Percentiles rank a stretch among this genome's conserved stretches.
phyloP scores from a whole-genome alignment of 1,140 invertebrate genomes.

The Plodia interpunctella region DNA sequence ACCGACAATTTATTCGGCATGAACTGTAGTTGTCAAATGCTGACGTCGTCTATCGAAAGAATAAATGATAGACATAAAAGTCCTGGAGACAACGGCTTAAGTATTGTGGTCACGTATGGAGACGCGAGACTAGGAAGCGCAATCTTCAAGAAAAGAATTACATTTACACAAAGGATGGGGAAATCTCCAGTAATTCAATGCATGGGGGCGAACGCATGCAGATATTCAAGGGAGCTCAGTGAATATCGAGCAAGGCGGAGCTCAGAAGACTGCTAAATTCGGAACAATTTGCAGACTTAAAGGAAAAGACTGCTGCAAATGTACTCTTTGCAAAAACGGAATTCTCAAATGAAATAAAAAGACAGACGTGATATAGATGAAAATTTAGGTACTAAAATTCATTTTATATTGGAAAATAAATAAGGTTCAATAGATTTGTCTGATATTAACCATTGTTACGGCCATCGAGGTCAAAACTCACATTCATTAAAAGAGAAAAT shows the following conservation, averaged over 20 bases:
- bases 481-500: too few relatives aligned
- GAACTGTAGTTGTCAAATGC: constrained; percentile 73
- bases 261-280: not conserved
- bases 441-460: too few relatives aligned
- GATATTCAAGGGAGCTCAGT: constrained; percentile 30
- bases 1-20: constrained; percentile 68
- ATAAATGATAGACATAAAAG: constrained; percentile 71
- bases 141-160: constrained; percentile 71
- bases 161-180: constrained; percentile 65
- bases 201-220: constrained; percentile 48
- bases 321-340: not conserved
- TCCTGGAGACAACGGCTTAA: constrained; percentile 56
- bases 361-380: too few relatives aligned
- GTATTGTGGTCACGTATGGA: constrained; percentile 68
- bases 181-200: constrained; percentile 72
- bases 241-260: constrained; percentile 9
- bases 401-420: too few relatives aligned
- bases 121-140: constrained; percentile 59
- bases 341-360: not conserved
- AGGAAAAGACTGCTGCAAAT: too few relatives aligned
- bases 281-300: not conserved
- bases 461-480: too few relatives aligned
- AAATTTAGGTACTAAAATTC: too few relatives aligned
- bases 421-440: too few relatives aligned
- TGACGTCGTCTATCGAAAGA: constrained; percentile 68